A percentile compares a stretch with the other conserved stretches of the same genome.
phyloP scores from a whole-genome alignment of 2,888 invertebrate genomes.

The Scaptomyza cyrtandrae region DNA sequence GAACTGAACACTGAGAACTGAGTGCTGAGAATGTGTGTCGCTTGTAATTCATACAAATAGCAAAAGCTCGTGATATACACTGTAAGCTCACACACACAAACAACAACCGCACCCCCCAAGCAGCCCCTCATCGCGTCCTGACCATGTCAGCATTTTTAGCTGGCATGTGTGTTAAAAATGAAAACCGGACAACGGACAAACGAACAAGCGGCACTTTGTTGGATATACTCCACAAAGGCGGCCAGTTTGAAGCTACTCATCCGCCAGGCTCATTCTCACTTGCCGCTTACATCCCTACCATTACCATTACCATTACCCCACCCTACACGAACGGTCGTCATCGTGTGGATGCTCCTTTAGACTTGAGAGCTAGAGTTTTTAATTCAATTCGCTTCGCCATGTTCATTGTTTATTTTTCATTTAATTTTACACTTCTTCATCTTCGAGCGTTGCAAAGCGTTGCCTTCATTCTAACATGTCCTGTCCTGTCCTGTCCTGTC shows the following conservation, averaged over 20 bases:
- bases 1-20: conserved; percentile 11
- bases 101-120: no score
- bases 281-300: background rate
- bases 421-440: conserved; percentile 74
- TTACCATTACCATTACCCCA: background rate
- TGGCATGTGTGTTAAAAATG: conserved; percentile 68
- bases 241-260: conserved; percentile 17
- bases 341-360: conserved; percentile 5
- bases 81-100: background rate
- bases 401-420: conserved; percentile 80
- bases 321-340: background rate
- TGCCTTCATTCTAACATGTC: background rate
- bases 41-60: conserved; percentile 74
- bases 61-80: conserved; percentile 40
- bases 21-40: conserved; percentile 60
- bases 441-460: conserved; percentile 29
- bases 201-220: conserved; percentile 17
- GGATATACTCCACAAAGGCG: conserved; percentile 15
- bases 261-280: conserved; percentile 11
- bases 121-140: conserved; percentile 28
- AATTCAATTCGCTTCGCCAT: conserved; percentile 75
- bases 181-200: conserved; percentile 57
- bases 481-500: background rate
- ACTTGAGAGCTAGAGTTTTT: conserved; percentile 57
- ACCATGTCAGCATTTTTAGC: conserved; percentile 74